Conservation (phyloP, 2,888 invertebrate genomes). For the Drosophila neotestacea region DNA sequence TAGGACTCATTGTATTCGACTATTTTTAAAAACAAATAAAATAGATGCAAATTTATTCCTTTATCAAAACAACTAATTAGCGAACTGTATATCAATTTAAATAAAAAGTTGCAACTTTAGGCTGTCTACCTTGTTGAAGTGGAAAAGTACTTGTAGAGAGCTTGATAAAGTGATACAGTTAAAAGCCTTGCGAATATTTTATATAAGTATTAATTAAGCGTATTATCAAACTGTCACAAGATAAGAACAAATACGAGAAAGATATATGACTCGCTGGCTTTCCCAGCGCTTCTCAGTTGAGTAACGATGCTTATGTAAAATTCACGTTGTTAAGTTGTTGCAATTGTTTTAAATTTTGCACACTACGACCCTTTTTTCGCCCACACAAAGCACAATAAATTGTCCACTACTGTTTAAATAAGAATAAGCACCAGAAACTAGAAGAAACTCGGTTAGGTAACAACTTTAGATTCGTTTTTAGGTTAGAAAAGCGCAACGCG, state of each 20-base stretch:
- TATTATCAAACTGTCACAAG: constrained; percentile 51
- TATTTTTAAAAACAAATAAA: too few species aligned
- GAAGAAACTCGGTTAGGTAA: constrained; percentile 76
- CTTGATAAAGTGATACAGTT: background rate
- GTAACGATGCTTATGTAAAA: constrained; percentile 58
- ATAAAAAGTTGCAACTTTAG: background rate
- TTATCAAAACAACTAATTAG: too few species aligned
- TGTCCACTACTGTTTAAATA: constrained; percentile 17
- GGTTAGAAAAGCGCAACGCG: constrained; percentile 76
- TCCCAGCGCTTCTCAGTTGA: constrained; percentile 32
- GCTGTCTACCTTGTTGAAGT: background rate
- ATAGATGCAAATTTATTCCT: too few species aligned
- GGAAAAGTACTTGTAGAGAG: constrained; percentile 19
- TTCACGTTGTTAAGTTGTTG: constrained; percentile 20
- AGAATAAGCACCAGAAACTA: constrained; percentile 32
- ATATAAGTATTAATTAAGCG: constrained; percentile 30
- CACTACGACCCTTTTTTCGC: constrained; percentile 5
- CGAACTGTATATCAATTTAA: background rate
- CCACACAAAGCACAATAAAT: constrained; percentile 11
- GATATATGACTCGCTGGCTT: constrained; percentile 40
- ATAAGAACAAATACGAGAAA: constrained; percentile 42
- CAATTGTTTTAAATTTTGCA: constrained; percentile 9
- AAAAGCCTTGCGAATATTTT: constrained; percentile 15
- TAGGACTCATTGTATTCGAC: too few species aligned
- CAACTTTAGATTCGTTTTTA: constrained; percentile 76